Evolutionary conservation across 1,140 invertebrate species (phyloP).

Genomic region (Cyclargus thomasi): DNA sequence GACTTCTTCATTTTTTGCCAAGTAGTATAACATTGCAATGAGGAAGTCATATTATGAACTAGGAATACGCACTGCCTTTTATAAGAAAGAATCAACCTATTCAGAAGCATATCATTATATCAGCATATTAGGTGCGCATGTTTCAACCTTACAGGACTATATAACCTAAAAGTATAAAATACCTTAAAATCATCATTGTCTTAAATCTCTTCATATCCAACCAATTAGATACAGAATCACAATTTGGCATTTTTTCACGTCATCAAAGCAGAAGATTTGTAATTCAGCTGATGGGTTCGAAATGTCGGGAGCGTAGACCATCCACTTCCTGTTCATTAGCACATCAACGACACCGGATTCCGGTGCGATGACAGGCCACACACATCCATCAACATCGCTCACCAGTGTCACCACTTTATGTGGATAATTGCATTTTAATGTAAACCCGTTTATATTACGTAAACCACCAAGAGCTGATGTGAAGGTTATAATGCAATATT

Average conservation of each 20-base stretch:
- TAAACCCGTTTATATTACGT: slow-evolving; percentile 30
- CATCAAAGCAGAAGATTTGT: neutral
- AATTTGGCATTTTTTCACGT: too few species aligned
- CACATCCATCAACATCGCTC: slow-evolving; percentile 29
- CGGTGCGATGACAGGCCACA: slow-evolving; percentile 34
- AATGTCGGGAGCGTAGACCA: slow-evolving; percentile 27
- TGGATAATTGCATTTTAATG: slow-evolving; percentile 28
- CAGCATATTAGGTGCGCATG: too few species aligned
- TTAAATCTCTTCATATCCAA: too few species aligned
- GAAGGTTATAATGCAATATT: slow-evolving; percentile 1
- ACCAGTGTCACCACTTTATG: slow-evolving; percentile 29
- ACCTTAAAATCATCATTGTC: too few species aligned
- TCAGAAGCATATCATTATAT: too few species aligned
- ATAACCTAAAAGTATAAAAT: too few species aligned
- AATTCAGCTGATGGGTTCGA: slow-evolving; percentile 1
- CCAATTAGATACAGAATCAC: too few species aligned
- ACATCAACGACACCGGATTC: slow-evolving; percentile 42
- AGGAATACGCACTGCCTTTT: neutral
- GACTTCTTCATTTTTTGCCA: neutral
- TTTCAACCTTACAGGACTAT: too few species aligned
- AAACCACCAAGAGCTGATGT: slow-evolving; percentile 8
- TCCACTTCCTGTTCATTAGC: slow-evolving; percentile 49
- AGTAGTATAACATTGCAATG: neutral
- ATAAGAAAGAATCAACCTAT: neutral
- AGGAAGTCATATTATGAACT: neutral